Evolutionary conservation across 2,797 vertebrate species (phyloP).

Genomic region (Holocentrus rufus): DNA sequence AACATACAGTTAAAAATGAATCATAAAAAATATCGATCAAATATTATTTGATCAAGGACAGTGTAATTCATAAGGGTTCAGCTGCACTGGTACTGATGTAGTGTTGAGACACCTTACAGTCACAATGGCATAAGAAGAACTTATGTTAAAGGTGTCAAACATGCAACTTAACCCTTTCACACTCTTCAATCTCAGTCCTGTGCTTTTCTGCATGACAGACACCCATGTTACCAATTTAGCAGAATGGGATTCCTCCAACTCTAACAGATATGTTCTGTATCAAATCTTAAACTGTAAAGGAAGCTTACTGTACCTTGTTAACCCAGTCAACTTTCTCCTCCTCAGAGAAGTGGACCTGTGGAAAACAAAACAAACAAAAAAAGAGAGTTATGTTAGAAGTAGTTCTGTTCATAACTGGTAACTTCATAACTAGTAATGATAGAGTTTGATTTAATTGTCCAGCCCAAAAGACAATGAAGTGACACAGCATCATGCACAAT

Average conservation of each 20-base stretch:
- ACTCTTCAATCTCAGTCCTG: background rate
- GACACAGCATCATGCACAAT: constrained; percentile 11
- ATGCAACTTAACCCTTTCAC: background rate
- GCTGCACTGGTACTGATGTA: background rate
- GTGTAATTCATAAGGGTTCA: too few species aligned
- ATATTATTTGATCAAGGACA: too few species aligned
- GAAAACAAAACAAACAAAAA: constrained; percentile 21
- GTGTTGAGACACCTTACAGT: background rate
- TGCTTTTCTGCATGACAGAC: background rate
- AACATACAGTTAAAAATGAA: too few species aligned
- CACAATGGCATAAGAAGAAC: too few species aligned
- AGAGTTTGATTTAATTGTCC: accelerated
- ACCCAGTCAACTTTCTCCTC: constrained; percentile 93
- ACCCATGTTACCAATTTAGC: background rate
- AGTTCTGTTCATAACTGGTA: too few species aligned
- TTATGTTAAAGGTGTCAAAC: background rate
- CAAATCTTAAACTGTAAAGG: background rate
- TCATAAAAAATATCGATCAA: too few species aligned
- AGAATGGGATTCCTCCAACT: too few species aligned
- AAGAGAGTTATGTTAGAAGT: constrained; percentile 6
- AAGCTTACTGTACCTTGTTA: constrained; percentile 88
- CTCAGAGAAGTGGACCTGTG: constrained; percentile 90
- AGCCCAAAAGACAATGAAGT: background rate
- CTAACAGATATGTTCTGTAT: background rate
- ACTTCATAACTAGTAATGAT: background rate